Evolutionary conservation across 1,140 invertebrate genomes (phyloP).

Genomic region (Polyergus mexicanus): DNA sequence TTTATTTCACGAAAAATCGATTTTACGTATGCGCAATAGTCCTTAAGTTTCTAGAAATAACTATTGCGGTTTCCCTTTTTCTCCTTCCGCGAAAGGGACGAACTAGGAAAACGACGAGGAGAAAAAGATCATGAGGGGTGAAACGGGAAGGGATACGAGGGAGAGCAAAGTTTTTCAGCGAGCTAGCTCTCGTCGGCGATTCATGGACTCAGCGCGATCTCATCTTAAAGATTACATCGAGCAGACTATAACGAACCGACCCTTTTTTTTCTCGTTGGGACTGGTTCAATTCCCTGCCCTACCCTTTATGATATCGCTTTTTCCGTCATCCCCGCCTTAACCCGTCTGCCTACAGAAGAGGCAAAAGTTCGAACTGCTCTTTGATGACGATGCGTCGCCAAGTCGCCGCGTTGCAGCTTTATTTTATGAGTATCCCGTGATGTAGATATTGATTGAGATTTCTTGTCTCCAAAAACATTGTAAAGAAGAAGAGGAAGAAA

Average conservation of each 20-base stretch:
- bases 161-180: conserved; percentile 61
- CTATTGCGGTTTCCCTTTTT: conserved; percentile 33
- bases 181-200: conserved; percentile 68
- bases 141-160: too few relatives aligned
- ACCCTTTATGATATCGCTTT: conserved; percentile 78
- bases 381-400: conserved; percentile 79
- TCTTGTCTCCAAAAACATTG: conserved; percentile 19
- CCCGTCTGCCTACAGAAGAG: not conserved
- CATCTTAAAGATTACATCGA: conserved; percentile 81
- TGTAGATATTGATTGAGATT: conserved; percentile 77
- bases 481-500: not conserved
- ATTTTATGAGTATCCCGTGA: conserved; percentile 75
- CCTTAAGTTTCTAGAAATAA: conserved; percentile 39
- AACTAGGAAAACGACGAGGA: not conserved
- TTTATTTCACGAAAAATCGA: conserved; percentile 49
- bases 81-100: not conserved
- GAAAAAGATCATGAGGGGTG: not conserved
- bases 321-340: conserved; percentile 16
- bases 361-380: conserved; percentile 75
- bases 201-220: conserved; percentile 80
- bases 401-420: conserved; percentile 75
- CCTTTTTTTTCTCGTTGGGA: conserved; percentile 71
- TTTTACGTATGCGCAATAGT: conserved; percentile 29
- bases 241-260: conserved; percentile 73
- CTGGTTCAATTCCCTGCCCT: conserved; percentile 70